phyloP scores from a whole-genome alignment of 2,888 invertebrate genomes.

The Pammene fasciana region DNA sequence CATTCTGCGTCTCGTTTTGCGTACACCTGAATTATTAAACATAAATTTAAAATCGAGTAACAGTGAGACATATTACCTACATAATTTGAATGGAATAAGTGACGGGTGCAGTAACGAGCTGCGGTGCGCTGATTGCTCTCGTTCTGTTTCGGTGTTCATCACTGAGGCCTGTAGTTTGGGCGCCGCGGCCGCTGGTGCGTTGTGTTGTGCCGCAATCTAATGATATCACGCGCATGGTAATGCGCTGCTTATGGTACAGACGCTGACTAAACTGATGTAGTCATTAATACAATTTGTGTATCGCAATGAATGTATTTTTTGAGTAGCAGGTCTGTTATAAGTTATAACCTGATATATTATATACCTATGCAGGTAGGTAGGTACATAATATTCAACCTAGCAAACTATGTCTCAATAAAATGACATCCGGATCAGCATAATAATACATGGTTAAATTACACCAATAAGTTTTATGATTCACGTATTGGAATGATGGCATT shows the following conservation, averaged over 20 bases:
- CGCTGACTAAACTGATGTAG: background rate
- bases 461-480: slow-evolving; percentile 26
- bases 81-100: slow-evolving; percentile 23
- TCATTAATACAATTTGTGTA: background rate
- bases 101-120: slow-evolving; percentile 27
- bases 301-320: background rate
- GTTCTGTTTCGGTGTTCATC: slow-evolving; percentile 33
- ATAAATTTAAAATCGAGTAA: background rate
- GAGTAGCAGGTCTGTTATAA: background rate
- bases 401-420: slow-evolving; percentile 10
- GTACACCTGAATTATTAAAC: too few species aligned
- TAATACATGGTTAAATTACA: slow-evolving; percentile 18
- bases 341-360: background rate
- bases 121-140: slow-evolving; percentile 27
- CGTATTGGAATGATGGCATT: slow-evolving; percentile 31
- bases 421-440: slow-evolving; percentile 1
- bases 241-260: slow-evolving; percentile 29
- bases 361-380: background rate
- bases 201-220: slow-evolving; percentile 19
- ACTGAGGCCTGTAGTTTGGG: slow-evolving; percentile 29
- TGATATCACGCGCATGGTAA: slow-evolving; percentile 38
- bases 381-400: background rate
- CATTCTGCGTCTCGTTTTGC: too few species aligned
- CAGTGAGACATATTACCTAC: slow-evolving; percentile 8
- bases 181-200: slow-evolving; percentile 13